phyloP scores from a whole-genome alignment of 2,797 vertebrate genomes.

The Garrulus glandarius region DNA sequence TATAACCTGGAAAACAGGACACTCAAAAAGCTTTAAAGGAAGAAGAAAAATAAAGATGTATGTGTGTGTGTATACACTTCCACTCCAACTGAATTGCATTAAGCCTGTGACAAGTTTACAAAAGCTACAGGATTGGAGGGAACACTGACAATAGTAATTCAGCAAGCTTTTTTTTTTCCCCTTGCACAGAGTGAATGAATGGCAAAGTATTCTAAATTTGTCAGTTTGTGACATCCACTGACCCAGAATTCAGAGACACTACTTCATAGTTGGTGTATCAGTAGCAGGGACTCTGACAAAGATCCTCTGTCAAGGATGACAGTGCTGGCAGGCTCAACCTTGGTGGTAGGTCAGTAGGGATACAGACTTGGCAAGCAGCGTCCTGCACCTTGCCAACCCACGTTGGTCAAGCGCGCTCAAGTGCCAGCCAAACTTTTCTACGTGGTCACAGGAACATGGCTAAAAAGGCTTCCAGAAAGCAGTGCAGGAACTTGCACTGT shows the following conservation, averaged over 20 bases:
- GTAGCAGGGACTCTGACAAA: conserved; percentile 56
- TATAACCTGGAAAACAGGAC: neutral
- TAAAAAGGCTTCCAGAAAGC: conserved; percentile 27
- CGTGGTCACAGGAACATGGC: neutral
- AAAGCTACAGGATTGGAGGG: conserved; percentile 37
- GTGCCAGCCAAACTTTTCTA: conserved; percentile 19
- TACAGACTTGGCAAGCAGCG: conserved; percentile 24
- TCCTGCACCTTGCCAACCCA: conserved; percentile 36
- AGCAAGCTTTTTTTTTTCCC: neutral
- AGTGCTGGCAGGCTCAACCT: conserved; percentile 49
- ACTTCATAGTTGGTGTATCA: conserved; percentile 61
- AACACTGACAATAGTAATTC: conserved; percentile 43
- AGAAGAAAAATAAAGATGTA: neutral
- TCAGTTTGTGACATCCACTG: conserved; percentile 64
- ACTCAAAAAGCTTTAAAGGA: neutral
- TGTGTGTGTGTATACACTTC: neutral
- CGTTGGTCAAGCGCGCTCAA: neutral
- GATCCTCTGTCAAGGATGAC: conserved; percentile 61
- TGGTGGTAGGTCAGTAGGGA: conserved; percentile 53
- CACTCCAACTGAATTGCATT: neutral
- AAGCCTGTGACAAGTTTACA: conserved; percentile 37
- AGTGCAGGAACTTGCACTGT: neutral
- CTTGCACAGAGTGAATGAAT: conserved; percentile 45
- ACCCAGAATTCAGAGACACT: conserved; percentile 70
- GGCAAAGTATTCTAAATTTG: conserved; percentile 62